Base-by-base conservation (phyloP, 2,797 vertebrate species). In the Diglossa cyanea region DNA sequence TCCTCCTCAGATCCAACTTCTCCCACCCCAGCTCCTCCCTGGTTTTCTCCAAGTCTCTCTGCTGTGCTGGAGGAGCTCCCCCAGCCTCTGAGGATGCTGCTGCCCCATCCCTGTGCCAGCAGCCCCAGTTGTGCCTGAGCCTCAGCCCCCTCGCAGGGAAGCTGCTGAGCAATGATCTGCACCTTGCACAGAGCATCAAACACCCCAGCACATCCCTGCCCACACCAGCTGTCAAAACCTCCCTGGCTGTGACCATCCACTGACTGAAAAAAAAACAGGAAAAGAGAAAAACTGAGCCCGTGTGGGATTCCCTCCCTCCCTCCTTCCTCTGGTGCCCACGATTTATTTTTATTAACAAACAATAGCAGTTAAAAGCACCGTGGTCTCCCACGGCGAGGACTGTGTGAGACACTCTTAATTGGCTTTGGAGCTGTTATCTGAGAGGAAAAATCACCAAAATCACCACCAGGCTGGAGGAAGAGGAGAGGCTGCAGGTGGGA, bases 341-440 rank as follows among this genome's bases (percentile, higher is more conserved):
- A 94, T 95, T 93, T 95, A 88, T 93, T 91, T 95, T 94, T 95
- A 96, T 97, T 95, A 97, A 91, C 90, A 96, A 96, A 93, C 58
- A 94, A 76, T 71, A 80, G 95, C 73, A 90, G 72, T 77, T 88
- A 90, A 95, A 82, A 91, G 81, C 87, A 25, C 51, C 12, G 54
- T 26, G 87, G 85, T 92, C 86, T 84, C 90, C 39, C 75, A 50
- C 55, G 3, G 45, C 1, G 17, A 48, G 0, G 42, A 40, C 82
- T 63, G 57, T 63, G 75, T 77, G 47, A 95, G 91, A 78, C 21
- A 11, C 30, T 68, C 87, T 21, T 73, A 72, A 94, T 40, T 47
- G 57, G 68, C 83, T 72, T 72, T 11, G 47, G 86, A 90, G 91
- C 57, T 80, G 62, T 37, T 84, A 76, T 82, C 79, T 61, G 57